These are phyloP conservation scores for Ricordea florida DNA, from an alignment of 92 coral and sea anemone genomes.

Conservation along the genomic window DNA sequence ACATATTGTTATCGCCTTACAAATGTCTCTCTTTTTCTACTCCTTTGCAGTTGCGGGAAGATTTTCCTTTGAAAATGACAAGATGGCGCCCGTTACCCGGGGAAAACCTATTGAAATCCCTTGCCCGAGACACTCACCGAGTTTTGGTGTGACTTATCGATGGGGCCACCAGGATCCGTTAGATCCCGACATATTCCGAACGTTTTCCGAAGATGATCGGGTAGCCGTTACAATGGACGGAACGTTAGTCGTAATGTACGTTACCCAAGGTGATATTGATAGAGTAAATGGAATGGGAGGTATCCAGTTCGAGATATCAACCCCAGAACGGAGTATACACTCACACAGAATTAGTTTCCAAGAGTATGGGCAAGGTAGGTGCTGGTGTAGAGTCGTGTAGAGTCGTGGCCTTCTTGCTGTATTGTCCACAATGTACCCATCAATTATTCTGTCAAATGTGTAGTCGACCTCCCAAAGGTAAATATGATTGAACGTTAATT, in stretches of 20 bases:
- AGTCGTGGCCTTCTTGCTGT: too few species aligned
- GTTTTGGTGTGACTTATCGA: conserved; percentile 10
- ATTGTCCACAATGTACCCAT: too few species aligned
- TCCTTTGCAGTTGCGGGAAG: background rate
- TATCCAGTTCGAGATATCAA: background rate
- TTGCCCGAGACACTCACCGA: background rate
- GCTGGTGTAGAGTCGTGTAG: too few species aligned
- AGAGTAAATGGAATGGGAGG: background rate
- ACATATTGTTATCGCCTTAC: background rate
- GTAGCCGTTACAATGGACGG: conserved; percentile 1
- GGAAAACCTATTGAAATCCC: conserved; percentile 8
- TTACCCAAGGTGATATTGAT: background rate
- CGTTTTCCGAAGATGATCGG: background rate
- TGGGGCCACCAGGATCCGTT: background rate
- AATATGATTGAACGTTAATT: too few species aligned
- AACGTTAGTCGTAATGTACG: conserved; percentile 7
- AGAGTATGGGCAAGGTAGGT: background rate
- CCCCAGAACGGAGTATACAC: background rate
- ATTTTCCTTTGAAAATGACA: background rate
- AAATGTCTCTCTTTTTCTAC: background rate
- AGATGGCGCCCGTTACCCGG: background rate
- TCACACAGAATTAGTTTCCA: background rate
- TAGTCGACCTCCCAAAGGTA: too few species aligned
- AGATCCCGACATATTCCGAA: background rate
- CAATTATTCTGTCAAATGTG: too few species aligned